These are phyloP conservation scores for Raja brachyura DNA, from an alignment of 2,113 vertebrate species.

Conservation along the genomic window DNA sequence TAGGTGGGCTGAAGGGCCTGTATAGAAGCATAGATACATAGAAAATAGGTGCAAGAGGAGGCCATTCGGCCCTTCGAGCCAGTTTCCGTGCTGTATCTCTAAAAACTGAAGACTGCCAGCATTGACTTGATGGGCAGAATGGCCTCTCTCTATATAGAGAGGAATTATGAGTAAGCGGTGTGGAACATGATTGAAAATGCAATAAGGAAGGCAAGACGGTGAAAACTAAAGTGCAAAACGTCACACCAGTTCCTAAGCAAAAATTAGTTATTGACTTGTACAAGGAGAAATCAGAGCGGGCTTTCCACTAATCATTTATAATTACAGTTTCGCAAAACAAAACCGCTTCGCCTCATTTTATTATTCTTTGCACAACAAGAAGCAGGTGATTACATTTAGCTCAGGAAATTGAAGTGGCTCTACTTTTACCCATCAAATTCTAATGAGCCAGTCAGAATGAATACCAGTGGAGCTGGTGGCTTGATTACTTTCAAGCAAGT, in stretches of 20 bases:
- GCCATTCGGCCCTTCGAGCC: too few relatives aligned
- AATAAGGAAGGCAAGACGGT: not conserved
- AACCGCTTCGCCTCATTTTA: not conserved
- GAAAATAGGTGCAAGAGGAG: too few relatives aligned
- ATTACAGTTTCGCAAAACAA: conserved; percentile 26
- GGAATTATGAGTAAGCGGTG: not conserved
- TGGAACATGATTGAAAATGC: not conserved
- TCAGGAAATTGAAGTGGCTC: conserved; percentile 30
- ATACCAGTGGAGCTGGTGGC: conserved; percentile 8
- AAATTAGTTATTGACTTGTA: conserved; percentile 30
- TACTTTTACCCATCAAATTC: conserved; percentile 34
- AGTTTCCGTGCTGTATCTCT: too few relatives aligned
- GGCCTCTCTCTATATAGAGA: too few relatives aligned
- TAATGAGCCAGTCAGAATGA: conserved; percentile 35
- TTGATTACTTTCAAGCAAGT: conserved; percentile 36
- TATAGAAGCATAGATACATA: too few relatives aligned
- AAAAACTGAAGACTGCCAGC: too few relatives aligned
- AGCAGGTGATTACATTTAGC: conserved; percentile 33
- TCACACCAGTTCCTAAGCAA: not conserved
- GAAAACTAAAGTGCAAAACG: not conserved
- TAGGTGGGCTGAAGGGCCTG: too few relatives aligned
- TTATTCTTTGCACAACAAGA: conserved; percentile 37
- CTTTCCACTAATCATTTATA: conserved; percentile 20
- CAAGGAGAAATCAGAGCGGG: not conserved
- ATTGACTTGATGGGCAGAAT: too few relatives aligned